These are phyloP conservation scores for Pogoniulus pusillus DNA, from an alignment of 2,797 vertebrate genomes.

Conservation along the genomic window DNA sequence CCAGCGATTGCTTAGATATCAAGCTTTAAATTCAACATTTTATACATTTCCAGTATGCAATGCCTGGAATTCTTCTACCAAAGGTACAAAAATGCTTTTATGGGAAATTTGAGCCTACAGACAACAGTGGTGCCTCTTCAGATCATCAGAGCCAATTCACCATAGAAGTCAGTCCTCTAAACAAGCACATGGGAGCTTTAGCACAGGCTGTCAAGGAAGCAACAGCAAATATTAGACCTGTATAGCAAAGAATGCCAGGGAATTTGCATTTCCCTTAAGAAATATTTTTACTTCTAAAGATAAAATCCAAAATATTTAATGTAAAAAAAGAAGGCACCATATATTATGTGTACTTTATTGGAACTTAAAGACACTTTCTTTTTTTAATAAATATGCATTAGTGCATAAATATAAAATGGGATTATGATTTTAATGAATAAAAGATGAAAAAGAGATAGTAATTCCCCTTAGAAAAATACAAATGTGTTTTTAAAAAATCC, in stretches of 20 bases:
- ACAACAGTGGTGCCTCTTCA: not conserved
- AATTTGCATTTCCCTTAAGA: not conserved
- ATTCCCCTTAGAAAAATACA: not conserved
- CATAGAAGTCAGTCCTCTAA: not conserved
- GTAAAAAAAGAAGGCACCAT: not conserved
- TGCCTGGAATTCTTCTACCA: not conserved
- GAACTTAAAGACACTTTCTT: not conserved
- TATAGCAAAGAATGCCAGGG: not conserved
- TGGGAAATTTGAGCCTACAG: not conserved
- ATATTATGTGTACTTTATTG: not conserved
- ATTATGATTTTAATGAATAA: not conserved
- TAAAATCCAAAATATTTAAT: not conserved
- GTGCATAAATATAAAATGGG: not conserved
- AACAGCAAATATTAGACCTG: not conserved
- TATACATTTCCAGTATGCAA: not conserved
- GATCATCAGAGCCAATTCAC: not conserved
- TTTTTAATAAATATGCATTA: not conserved
- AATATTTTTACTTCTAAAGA: not conserved
- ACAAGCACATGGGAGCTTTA: not conserved
- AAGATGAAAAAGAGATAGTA: not conserved
- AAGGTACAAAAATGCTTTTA: not conserved
- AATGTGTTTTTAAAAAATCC: not conserved
- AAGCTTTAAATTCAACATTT: not conserved
- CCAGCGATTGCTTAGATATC: not conserved
- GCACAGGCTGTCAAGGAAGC: not conserved